Percentiles rank a stretch among this genome's conserved stretches.
Conservation (phyloP, 2,113 vertebrate genomes). For the Bombycilla garrulus region DNA sequence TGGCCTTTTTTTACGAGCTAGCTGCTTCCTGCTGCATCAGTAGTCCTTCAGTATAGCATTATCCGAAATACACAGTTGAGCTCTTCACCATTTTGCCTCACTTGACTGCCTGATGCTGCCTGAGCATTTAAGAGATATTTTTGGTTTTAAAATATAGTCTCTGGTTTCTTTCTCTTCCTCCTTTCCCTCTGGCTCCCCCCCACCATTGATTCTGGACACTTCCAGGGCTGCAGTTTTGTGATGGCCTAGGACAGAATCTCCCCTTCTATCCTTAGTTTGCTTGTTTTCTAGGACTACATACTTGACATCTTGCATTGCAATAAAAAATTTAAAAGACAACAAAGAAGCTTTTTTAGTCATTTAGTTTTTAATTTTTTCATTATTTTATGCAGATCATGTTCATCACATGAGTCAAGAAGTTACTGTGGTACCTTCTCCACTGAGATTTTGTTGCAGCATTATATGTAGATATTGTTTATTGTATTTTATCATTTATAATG, state of each 20-base stretch:
- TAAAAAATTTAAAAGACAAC: not conserved
- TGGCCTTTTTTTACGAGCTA: not conserved
- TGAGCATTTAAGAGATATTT: not conserved
- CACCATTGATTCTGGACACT: not conserved
- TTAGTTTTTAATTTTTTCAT: not conserved
- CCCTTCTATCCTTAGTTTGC: not conserved
- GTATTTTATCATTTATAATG: not conserved
- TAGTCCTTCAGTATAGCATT: not conserved
- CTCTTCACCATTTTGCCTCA: not conserved
- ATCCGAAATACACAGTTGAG: not conserved
- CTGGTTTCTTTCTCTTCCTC: not conserved
- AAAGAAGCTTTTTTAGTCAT: not conserved
- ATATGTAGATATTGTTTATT: not conserved
- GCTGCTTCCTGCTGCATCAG: not conserved
- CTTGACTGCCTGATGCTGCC: not conserved
- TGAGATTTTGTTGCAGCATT: not conserved
- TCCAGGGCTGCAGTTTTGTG: not conserved
- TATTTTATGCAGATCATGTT: not conserved
- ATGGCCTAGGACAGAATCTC: not conserved
- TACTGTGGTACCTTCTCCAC: not conserved
- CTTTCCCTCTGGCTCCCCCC: accelerated
- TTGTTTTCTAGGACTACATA: not conserved
- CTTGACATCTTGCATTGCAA: not conserved
- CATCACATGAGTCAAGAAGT: not conserved
- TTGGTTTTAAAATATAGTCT: not conserved